phyloP scores from a whole-genome alignment of 2,797 vertebrate species.

The Anniella stebbinsi region DNA sequence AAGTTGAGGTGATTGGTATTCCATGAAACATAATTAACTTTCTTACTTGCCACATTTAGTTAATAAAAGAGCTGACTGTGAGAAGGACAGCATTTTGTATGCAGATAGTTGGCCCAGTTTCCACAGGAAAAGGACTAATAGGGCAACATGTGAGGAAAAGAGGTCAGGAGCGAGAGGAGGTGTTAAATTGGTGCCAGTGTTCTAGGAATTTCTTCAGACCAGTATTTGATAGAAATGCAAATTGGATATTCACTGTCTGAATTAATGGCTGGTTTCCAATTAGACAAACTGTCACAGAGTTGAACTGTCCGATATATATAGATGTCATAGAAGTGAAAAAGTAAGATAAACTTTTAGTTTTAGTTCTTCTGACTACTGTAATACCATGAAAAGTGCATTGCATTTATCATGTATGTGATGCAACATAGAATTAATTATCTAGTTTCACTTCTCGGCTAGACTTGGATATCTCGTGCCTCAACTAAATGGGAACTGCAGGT shows the following conservation, averaged over 20 bases:
- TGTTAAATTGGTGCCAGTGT: slow-evolving; percentile 17
- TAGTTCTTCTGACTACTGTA: slow-evolving; percentile 6
- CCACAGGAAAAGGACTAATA: slow-evolving; percentile 14
- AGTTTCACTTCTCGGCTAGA: background rate
- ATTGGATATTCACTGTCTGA: slow-evolving; percentile 48
- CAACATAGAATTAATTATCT: background rate
- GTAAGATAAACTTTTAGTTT: slow-evolving; percentile 12
- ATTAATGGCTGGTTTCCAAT: slow-evolving; percentile 55
- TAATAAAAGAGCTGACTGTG: slow-evolving; percentile 47
- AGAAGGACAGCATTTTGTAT: slow-evolving; percentile 13
- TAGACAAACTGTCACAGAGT: slow-evolving; percentile 16
- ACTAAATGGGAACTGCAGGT: background rate
- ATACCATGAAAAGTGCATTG: background rate
- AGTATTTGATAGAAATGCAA: slow-evolving; percentile 63
- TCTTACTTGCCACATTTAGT: slow-evolving; percentile 46
- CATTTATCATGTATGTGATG: accelerated
- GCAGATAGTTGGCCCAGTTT: slow-evolving; percentile 31
- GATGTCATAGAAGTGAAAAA: slow-evolving; percentile 20
- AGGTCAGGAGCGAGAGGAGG: slow-evolving; percentile 41
- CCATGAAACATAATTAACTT: slow-evolving; percentile 43
- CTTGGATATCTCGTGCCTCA: background rate
- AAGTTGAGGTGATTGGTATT: slow-evolving; percentile 51
- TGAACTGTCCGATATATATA: slow-evolving; percentile 23
- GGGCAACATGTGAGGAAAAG: slow-evolving; percentile 17
- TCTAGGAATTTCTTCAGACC: slow-evolving; percentile 43